phyloP scores from a whole-genome alignment of 2,113 vertebrate genomes.

The Gnathonemus longibarbis region DNA sequence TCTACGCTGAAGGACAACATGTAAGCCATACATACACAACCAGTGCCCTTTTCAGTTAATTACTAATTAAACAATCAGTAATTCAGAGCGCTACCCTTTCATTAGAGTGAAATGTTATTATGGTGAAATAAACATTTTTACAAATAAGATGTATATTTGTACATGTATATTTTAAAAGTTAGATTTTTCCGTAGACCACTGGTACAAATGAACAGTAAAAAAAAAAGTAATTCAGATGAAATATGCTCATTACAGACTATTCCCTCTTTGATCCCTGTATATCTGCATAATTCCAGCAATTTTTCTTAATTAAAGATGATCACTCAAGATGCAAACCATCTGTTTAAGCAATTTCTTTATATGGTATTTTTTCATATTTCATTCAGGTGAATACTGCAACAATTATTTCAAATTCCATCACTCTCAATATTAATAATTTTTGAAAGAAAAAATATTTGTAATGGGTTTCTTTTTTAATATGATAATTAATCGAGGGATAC shows the following conservation, averaged over 20 bases:
- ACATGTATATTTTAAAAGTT: not conserved
- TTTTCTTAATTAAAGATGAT: not conserved
- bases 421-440: not conserved
- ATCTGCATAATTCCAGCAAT: not conserved
- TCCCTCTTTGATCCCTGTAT: not conserved
- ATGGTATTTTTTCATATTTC: not conserved
- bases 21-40: not conserved
- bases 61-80: not conserved
- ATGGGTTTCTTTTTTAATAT: not conserved
- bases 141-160: not conserved
- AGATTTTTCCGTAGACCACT: not conserved
- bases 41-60: not conserved
- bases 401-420: not conserved
- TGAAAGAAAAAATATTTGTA: not conserved
- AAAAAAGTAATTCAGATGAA: not conserved
- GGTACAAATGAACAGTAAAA: not conserved
- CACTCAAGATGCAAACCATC: not conserved
- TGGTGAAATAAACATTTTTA: not conserved
- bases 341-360: not conserved
- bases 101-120: not conserved
- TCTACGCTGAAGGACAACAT: not conserved
- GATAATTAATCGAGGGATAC: not conserved
- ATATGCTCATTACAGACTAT: not conserved
- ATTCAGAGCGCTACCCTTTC: not conserved
- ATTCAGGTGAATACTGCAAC: not conserved